Base-by-base conservation (phyloP, 2,888 invertebrate genomes). In the Drosophila lacicola region DNA sequence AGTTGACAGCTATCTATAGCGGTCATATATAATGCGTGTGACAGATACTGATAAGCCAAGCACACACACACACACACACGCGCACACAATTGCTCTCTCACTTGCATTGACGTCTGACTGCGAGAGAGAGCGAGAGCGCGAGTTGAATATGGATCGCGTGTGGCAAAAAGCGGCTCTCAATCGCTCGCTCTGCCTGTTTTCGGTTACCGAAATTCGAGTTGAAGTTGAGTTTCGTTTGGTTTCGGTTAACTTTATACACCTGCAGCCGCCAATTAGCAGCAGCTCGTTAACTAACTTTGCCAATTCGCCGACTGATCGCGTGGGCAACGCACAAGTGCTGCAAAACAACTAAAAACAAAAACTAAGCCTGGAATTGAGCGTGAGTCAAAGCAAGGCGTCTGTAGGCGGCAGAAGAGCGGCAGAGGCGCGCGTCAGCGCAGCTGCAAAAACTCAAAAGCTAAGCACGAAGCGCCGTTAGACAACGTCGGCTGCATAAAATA, bases 331-430 rank as follows among this genome's bases (percentile, higher is more conserved):
- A 66, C 70, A 65, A 79, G 55, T 74, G 72, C 75, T 77, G 70
- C 74, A 74, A 75, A 79, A 75, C 82, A 85, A 81, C 85, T 87
- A 82, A 80, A 78, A 64, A 64, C 61, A 10, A 14, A 51, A 50
- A 25, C 45, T 14, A 82, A 77, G 78, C 78, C 74, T 57, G 70
- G 66, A 61, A 80, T 77, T 77, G 70, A 83, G 82, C 57, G 68
- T 68, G 72, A 71, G 70, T 72, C 57, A 51, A 67, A 62, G 56
- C 25, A 53, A 36, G 41, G 29, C 14, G 47, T 29, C 29, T 29
- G 29, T 33, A 49, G 67, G 57, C 17, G 47, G 37, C 47, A 63
- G 61, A 57, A 61, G 55, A 54, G 19, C 25, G 14, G n/a, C 53
- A 19, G 14, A 33, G 36, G n/a, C 25, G 19, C 25, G 19, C 34